Base-by-base conservation (phyloP, 2,888 invertebrate genomes). In the Platerodrilus igneus region DNA sequence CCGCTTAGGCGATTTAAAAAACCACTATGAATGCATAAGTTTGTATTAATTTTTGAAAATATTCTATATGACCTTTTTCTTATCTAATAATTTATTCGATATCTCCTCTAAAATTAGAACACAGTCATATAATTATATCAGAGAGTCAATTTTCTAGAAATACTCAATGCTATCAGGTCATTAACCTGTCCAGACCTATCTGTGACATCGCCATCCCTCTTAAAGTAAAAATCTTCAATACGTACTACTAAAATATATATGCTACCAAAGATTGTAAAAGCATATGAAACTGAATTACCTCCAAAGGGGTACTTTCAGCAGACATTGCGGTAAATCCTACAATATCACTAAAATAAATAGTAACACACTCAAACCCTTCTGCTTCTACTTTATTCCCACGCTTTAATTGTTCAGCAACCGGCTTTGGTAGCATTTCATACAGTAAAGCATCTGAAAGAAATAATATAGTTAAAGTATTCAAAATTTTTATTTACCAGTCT, bases 331-430 rank as follows among this genome's bases (percentile, higher is more conserved):
- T 94, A 66, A 92, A 92, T 13, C 90, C 94, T 17, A 93, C 92
- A 45, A 94, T 93, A 63, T 94, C 94, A 61, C 91, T 92, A 70
- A 94, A 94, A 69, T 92, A 94, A 50, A 94, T 93, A 2, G 93
- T 93, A 9, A 90, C 90, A 47, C 81, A 83, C 63, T 93, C 92
- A 67, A 91, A 94, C 60, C 81, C 81, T 68, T 94, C 94, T 0
- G 88, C 91, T 68, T 90, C 80, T 4, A 94, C 93, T 64, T 86
- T 83, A 53, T 88, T 79, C 0, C 94, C 94, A 46, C 83, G 78
- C 68, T 92, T 93, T 49, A 95, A 68, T 62, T 93, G 91, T 49
- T 93, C 92, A 0, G 94, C 93, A n/a, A 95, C 91, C 8, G 83
- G 86, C 36, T 79, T 79, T 2, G 92, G 92, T 41, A 93, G 69